Base-by-base conservation (phyloP, 2,113 vertebrate species). In the Odocoileus virginianus region DNA sequence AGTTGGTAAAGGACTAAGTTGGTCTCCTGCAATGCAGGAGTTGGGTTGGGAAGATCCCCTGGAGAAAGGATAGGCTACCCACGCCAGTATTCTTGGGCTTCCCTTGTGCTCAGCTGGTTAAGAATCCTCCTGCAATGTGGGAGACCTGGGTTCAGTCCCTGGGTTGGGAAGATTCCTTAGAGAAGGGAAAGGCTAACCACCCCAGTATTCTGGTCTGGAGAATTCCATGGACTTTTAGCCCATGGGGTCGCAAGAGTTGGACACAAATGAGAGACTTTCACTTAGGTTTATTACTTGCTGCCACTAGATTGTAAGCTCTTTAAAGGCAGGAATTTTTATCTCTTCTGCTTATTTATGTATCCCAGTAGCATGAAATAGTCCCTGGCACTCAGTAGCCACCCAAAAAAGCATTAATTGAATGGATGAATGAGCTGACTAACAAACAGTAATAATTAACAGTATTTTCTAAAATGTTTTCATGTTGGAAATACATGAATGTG, bases 401-500 rank as follows among this genome's bases (percentile, higher is more conserved):
- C 27, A 21, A 14, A 87, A 87, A 71, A 71, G 16, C 43, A 79
- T 90, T 94, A 92, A 89, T 28, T 40, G 27, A 92, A 43, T 86
- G 76, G 57, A 36, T 76, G 21, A 93, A 89, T 89, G 17, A 92
- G 67, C 25, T n/a, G 82, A 28, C 50, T 58, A 96, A 47, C 7
- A 54, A 95, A 67, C 50, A 87, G 15, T 88, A 67, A 47, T 50
- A 87, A 40, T 74, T 67, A 61, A 76, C 8, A 82, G 81, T 91
- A 45, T 92, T 87, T 92, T 85, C 76, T 87, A 45, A 95, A 83
- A 79, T 91, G 55, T 87, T 74, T 83, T 47, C 6, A 28, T 95
- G 6, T 78, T 94, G 8, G 74, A 60, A 97, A 78, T 96, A 40
- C 60, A 45, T 98, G 96, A 57, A 79, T 94, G 94, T 97, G 94